phyloP scores from a whole-genome alignment of 2,888 invertebrate species.

The Hypselothyrea guttata region DNA sequence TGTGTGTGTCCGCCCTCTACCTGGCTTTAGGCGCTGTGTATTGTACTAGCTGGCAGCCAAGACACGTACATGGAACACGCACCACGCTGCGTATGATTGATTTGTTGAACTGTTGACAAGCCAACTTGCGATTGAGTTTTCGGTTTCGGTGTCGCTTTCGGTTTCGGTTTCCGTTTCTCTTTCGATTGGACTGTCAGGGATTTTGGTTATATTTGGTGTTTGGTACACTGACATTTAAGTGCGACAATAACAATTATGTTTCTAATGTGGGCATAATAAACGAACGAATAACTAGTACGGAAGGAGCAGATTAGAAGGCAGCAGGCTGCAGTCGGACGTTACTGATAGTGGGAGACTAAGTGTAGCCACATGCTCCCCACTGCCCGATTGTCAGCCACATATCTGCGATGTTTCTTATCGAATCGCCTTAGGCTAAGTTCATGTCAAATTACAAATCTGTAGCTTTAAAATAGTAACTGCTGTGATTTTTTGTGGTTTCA shows the following conservation, averaged over 20 bases:
- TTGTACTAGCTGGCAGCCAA: constrained; percentile 28
- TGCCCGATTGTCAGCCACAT: no score
- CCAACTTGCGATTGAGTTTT: constrained; percentile 23
- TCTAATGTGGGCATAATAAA: constrained; percentile 20
- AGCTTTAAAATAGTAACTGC: no score
- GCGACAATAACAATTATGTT: constrained; percentile 59
- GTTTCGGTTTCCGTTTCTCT: neutral
- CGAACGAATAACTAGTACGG: no score
- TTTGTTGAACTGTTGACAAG: constrained; percentile 72
- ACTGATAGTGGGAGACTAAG: no score
- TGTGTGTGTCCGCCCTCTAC: constrained; percentile 3
- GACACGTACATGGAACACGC: constrained; percentile 49
- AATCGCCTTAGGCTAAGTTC: no score
- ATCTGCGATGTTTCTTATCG: no score
- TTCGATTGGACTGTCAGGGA: neutral
- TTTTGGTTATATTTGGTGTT: constrained; percentile 1
- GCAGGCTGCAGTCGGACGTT: no score
- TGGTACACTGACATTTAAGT: constrained; percentile 9
- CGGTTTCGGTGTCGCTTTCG: constrained; percentile 1
- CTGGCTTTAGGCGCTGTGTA: neutral
- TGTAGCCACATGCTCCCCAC: no score
- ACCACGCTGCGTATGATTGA: constrained; percentile 71
- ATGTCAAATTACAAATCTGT: no score
- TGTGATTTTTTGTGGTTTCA: no score
- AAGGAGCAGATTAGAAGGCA: no score